Base-by-base conservation (phyloP, 2,888 invertebrate species). In the Pammene aurita region DNA sequence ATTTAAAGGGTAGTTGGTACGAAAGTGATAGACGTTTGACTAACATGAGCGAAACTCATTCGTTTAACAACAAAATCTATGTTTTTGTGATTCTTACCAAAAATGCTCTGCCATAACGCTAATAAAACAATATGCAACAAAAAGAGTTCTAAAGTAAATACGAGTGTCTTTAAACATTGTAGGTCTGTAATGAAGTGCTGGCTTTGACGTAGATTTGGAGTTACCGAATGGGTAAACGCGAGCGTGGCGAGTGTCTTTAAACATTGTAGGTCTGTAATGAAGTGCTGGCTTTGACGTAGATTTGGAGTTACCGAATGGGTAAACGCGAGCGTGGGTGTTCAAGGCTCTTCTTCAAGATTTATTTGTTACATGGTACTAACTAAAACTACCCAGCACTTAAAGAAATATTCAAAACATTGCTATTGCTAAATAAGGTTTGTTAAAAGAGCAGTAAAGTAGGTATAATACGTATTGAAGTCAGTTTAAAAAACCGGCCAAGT, bases 81-180 rank as follows among this genome's bases (percentile, higher is more conserved):
- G 14, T 5, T 38, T 18, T 50, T n/a, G 42, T 57, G 13, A 52
- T 38, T 80, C 85, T 86, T 75, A 86, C 86, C 85, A 66, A 80
- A 72, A 66, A 74, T 70, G 72, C 72, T 74, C 76, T 77, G 78
- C 77, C 84, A 74, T 71, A 78, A 72, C 54, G 71, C 70, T 41
- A 80, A 67, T 62, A 80, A 46, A 50, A 42, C 16, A 18, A 73
- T 80, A 62, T 60, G 73, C 72, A 50, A 64, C 68, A 63, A 78
- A 26, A 41, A 79, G 65, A 75, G 72, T 66, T 76, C 72, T 71
- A 76, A 77, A 72, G 13, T 58, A 63, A 57, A 56, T 69, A 69
- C 58, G 65, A 46, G 64, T 60, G 64, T 65, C 58, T 69, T 65
- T 58, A 46, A 69, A 55, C 69, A 69, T 69, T 58, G 54, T 67